phyloP scores from a whole-genome alignment of 1,140 invertebrate species.

The Rhopalosiphum maidis region DNA sequence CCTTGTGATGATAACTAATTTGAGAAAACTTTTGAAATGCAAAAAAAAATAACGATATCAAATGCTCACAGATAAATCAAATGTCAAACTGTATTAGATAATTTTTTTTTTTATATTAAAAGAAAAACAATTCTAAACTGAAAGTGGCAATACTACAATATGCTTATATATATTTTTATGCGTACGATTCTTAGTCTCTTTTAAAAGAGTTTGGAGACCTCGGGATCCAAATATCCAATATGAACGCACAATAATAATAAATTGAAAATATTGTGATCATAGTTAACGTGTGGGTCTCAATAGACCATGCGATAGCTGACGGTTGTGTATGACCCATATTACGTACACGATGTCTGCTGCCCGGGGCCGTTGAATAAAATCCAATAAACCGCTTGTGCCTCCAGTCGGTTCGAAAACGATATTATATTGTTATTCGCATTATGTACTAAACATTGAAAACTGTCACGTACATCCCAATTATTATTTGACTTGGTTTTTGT shows the following conservation, averaged over 20 bases:
- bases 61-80: not conserved
- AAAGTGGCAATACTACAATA: not conserved
- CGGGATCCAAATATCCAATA: not conserved
- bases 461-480: not conserved
- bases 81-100: not conserved
- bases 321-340: not conserved
- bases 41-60: not conserved
- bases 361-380: not conserved
- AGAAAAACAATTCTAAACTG: not conserved
- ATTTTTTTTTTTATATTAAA: not conserved
- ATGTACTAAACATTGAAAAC: not conserved
- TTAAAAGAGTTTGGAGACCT: not conserved
- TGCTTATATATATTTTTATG: not conserved
- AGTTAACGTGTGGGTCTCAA: not conserved
- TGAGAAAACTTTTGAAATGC: not conserved
- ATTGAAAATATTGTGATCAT: constrained; percentile 17
- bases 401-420: not conserved
- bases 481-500: not conserved
- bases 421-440: constrained; percentile 1
- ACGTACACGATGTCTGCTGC: not conserved
- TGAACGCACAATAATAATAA: not conserved
- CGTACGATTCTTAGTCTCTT: not conserved
- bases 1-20: not conserved
- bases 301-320: not conserved
- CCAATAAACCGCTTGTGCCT: not conserved